phyloP scores from a whole-genome alignment of 2,888 invertebrate species.

The Eretmocerus hayati region DNA sequence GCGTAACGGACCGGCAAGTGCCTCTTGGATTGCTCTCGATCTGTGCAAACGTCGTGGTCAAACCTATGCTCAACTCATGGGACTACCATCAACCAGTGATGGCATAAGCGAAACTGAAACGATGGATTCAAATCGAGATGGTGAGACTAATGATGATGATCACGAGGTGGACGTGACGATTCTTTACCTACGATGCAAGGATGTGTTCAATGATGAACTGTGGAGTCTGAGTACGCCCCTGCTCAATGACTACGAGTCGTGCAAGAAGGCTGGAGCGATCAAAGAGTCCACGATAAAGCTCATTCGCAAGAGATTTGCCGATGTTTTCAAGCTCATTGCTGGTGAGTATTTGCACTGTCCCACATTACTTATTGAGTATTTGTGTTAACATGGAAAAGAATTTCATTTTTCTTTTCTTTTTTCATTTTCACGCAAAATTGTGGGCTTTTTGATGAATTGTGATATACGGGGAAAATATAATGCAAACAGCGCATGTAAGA shows the following conservation, averaged over 20 bases:
- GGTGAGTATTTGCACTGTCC: no score
- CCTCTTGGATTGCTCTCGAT: not conserved
- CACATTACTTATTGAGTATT: no score
- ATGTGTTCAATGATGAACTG: constrained; percentile 2
- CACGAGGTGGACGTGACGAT: not conserved
- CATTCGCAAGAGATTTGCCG: not conserved
- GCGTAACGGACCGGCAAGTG: not conserved
- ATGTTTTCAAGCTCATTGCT: not conserved
- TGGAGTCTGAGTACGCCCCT: not conserved
- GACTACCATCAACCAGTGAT: no score
- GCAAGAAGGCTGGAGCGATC: not conserved
- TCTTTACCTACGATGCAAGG: constrained; percentile 10
- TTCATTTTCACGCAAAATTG: no score
- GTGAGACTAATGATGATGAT: not conserved
- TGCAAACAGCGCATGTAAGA: no score
- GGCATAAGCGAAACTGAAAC: not conserved
- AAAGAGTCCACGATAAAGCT: not conserved
- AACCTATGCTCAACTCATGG: no score
- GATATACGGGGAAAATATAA: no score
- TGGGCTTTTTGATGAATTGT: no score
- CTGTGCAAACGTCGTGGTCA: no score
- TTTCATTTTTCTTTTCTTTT: no score
- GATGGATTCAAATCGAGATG: no score
- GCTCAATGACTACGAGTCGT: constrained; percentile 3
- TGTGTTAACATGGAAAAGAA: no score